Base-by-base conservation (phyloP, 2,888 invertebrate species). In the Asteroscopus sphinx region DNA sequence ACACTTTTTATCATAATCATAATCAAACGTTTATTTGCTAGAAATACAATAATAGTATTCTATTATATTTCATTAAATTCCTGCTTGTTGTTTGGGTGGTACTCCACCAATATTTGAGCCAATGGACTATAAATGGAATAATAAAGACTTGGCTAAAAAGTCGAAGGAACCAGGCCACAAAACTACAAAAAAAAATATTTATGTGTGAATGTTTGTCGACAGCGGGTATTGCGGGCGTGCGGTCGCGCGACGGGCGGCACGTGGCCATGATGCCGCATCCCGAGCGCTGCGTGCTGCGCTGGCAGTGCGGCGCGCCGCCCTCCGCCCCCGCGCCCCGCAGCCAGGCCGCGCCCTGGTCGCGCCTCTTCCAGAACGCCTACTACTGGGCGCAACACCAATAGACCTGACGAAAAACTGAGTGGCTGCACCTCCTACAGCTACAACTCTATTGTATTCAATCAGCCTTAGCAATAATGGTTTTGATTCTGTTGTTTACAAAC, bases 261-360 rank as follows among this genome's bases (percentile, higher is more conserved):
- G 95, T 99, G 75, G 99, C 99, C 0, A 96, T 99, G 96, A 99
- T 99, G 99, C 99, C 99, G 2, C 99, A 99, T 94, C 99, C 99
- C 0, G 99, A 99, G 92, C 96, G 99, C 63, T 98, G 98, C 83
- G 96, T 97, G 60, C 95, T 97, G 75, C 96, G 96, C 73, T 99
- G 98, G 97, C 99, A 99, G 89, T 98, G 98, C 96, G 97, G 98
- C 0, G 96, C 96, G 83, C 83, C 83, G 32, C 72, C 58, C 80
- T 7, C 77, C n/a, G 3, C 1, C 1, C 3, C 3, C 4, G 21
- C 21, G 21, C 5, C 3, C 21, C 1, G 81, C 21, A 92, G 95
- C 60, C 91, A 95, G 57, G 95, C 95, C 74, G 97, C 98, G 25
- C 99, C 99, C 0, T 99, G 99, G 99, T 96, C 97, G 68, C 95